Evolutionary conservation across 2,888 invertebrate species (phyloP).

Genomic region (Pimpla rufipes): DNA sequence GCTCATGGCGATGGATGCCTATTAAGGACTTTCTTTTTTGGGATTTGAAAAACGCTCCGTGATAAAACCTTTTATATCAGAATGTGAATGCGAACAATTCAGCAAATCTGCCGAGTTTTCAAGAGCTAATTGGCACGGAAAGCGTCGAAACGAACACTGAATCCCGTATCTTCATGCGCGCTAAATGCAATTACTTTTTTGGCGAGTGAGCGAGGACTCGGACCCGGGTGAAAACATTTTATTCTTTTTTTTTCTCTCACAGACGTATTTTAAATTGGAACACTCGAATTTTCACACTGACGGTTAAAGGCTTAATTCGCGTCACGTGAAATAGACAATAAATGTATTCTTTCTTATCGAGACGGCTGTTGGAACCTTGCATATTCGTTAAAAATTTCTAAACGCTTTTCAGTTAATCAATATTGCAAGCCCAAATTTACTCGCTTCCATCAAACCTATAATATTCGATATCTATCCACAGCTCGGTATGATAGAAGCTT

Average conservation of each 20-base stretch:
- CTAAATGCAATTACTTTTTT: slow-evolving; percentile 50
- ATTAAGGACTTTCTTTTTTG: slow-evolving; percentile 12
- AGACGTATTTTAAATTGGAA: slow-evolving; percentile 36
- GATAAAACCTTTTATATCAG: slow-evolving; percentile 17
- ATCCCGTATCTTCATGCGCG: slow-evolving; percentile 44
- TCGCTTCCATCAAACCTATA: slow-evolving; percentile 2
- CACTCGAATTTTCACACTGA: slow-evolving; percentile 46
- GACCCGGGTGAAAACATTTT: slow-evolving; percentile 5
- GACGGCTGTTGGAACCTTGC: neutral
- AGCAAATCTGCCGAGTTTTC: slow-evolving; percentile 25
- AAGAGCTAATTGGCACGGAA: slow-evolving; percentile 47
- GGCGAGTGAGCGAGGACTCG: slow-evolving; percentile 8
- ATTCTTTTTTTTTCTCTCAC: slow-evolving; percentile 34
- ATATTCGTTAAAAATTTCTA: neutral
- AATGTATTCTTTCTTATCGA: slow-evolving; percentile 2
- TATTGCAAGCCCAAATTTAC: slow-evolving; percentile 11
- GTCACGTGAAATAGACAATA: slow-evolving; percentile 17
- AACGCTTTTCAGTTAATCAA: slow-evolving; percentile 39
- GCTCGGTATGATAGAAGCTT: neutral
- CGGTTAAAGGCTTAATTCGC: slow-evolving; percentile 1
- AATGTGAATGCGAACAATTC: slow-evolving; percentile 23
- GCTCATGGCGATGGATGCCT: slow-evolving; percentile 6
- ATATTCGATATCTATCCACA: neutral
- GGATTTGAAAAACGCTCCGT: neutral
- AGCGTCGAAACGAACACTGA: slow-evolving; percentile 44